Conservation (phyloP, 2,113 vertebrate species). For the Hiodon alosoides region DNA sequence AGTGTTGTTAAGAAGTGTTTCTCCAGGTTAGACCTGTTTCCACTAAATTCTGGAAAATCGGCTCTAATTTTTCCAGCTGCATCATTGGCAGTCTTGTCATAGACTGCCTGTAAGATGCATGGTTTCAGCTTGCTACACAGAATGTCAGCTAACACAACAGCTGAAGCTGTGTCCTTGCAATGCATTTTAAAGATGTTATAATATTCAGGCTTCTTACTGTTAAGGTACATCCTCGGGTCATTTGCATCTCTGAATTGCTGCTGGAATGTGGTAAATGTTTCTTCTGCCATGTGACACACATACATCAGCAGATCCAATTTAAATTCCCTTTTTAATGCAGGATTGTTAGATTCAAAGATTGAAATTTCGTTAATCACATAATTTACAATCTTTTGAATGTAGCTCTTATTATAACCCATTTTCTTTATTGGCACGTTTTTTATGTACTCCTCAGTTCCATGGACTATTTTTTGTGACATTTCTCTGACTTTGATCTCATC, state of each 20-base stretch:
- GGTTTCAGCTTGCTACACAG: constrained; percentile 57
- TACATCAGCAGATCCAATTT: constrained; percentile 39
- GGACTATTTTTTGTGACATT: neutral
- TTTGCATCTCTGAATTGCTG: constrained; percentile 44
- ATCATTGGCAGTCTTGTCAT: constrained; percentile 38
- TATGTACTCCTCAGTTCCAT: neutral
- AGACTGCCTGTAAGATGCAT: constrained; percentile 31
- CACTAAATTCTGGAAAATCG: constrained; percentile 47
- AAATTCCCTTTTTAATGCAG: constrained; percentile 40
- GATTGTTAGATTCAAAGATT: neutral
- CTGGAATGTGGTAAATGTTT: constrained; percentile 47
- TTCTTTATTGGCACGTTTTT: constrained; percentile 25
- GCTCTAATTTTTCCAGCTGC: constrained; percentile 48
- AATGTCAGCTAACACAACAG: constrained; percentile 49
- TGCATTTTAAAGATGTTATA: constrained; percentile 52
- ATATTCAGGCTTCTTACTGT: constrained; percentile 53
- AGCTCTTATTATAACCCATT: constrained; percentile 29
- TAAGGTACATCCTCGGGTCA: constrained; percentile 42
- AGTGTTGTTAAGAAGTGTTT: constrained; percentile 57
- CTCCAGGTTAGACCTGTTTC: constrained; percentile 60
- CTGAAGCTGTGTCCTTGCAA: constrained; percentile 51
- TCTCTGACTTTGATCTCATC: too few species aligned
- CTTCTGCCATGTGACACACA: constrained; percentile 36
- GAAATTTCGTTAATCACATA: constrained; percentile 22
- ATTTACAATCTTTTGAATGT: constrained; percentile 42